Evolutionary conservation across 2,888 invertebrate genomes (phyloP).

Genomic region (Pterostichus madidus): DNA sequence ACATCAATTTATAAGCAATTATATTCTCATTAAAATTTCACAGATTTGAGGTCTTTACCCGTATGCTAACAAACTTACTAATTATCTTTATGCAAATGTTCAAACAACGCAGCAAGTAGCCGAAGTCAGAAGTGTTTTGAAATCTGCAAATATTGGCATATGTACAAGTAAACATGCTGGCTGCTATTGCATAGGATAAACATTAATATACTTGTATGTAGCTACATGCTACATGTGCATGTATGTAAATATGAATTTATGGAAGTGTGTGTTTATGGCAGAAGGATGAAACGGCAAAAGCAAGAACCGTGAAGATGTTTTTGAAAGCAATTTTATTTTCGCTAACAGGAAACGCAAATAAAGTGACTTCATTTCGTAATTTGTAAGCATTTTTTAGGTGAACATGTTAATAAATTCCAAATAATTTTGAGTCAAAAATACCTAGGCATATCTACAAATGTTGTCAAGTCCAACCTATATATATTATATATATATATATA

Average conservation of each 20-base stretch:
- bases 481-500: no score
- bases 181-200: conserved; percentile 13
- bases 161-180: conserved; percentile 7
- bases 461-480: no score
- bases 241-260: not conserved
- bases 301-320: conserved; percentile 30
- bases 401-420: not conserved
- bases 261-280: conserved; percentile 1
- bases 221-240: not conserved
- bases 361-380: conserved; percentile 4
- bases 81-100: conserved; percentile 42
- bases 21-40: conserved; percentile 48
- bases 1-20: conserved; percentile 38
- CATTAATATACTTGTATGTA: not conserved
- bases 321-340: conserved; percentile 43
- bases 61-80: conserved; percentile 23
- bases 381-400: conserved; percentile 13
- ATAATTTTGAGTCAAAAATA: not conserved
- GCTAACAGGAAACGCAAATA: conserved; percentile 40
- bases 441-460: no score
- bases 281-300: not conserved
- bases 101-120: conserved; percentile 24
- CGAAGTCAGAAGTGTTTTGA: conserved; percentile 4
- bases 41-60: conserved; percentile 27
- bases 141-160: conserved; percentile 39